Base-by-base conservation (phyloP, 1,140 invertebrate genomes). In the Zaprionus africanus region DNA sequence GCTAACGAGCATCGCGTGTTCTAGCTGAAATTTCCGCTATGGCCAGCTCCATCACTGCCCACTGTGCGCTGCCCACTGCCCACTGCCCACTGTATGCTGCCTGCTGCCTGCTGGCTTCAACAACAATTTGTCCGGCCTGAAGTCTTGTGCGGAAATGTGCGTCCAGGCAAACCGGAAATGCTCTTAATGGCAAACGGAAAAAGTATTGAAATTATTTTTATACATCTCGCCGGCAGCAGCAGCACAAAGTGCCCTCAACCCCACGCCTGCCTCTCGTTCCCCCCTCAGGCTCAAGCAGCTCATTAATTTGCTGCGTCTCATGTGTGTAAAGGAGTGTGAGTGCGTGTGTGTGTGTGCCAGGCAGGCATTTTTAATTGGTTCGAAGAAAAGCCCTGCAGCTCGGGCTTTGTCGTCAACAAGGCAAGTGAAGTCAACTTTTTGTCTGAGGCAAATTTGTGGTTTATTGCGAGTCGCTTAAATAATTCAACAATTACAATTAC, bases 181-280 rank as follows among this genome's bases (percentile, higher is more conserved):
- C 76, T 60, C 67, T 83, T 83, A 83, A 83, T 83, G 79, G 79
- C 66, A 63, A 74, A 81, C 68, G 81, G 72, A 83, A 81, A 79
- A 79, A 66, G 79, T 83, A 81, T 83, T 81, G 76, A 81, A 83
- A 83, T 79, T 64, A 79, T 83, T 83, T 79, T 76, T 75, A 80
- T 70, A 66, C 57, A 63, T 73, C 70, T 67, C 17, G 70, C 56
- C 31, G 57, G 41, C 72, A 46, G 22, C 72, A 46, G 68, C 56
- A 58, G 11, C 22, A n/a, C 67, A 70, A 43, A 76, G 53, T 68
- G 66, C 46, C 46, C 5, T 43, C 11, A 34, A 53, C 43, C 28
- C 17, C 58, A 19, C 46, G 0, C 13, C 61, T 54, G 15, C 17
- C 41, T 1, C n/a, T 22, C 22, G 22, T 22, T 22, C 3, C 9